These are phyloP conservation scores for Aphis craccivora DNA, from an alignment of 1,140 invertebrate species.

Conservation along the genomic window DNA sequence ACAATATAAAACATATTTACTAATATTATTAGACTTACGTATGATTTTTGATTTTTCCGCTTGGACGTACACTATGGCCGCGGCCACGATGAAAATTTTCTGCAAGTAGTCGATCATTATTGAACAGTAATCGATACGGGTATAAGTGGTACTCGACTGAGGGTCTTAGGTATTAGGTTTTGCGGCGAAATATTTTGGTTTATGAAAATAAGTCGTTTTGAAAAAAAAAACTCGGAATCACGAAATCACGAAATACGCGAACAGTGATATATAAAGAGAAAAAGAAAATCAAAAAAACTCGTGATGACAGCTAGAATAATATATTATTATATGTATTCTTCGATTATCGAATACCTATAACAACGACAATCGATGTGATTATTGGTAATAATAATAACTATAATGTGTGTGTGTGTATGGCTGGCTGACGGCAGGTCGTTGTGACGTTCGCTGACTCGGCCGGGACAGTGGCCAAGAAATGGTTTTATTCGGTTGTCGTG, in stretches of 20 bases:
- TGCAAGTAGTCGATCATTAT: constrained; percentile 11
- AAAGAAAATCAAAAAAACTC: background rate
- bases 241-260: background rate
- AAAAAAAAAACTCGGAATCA: background rate
- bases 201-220: background rate
- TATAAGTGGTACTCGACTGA: background rate
- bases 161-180: background rate
- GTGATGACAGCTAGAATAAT: background rate
- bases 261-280: too few species aligned
- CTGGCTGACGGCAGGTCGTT: background rate
- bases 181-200: background rate
- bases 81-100: background rate
- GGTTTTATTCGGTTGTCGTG: constrained; percentile 34
- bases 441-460: constrained; percentile 19
- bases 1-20: background rate
- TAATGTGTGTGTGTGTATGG: background rate
- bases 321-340: background rate
- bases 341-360: background rate
- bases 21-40: constrained; percentile 30
- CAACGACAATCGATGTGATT: background rate
- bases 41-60: constrained; percentile 40
- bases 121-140: background rate
- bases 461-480: background rate
- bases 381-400: background rate
- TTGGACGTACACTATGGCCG: constrained; percentile 23